Base-by-base conservation (phyloP, 2,888 invertebrate genomes). In the Spialia ferax region DNA sequence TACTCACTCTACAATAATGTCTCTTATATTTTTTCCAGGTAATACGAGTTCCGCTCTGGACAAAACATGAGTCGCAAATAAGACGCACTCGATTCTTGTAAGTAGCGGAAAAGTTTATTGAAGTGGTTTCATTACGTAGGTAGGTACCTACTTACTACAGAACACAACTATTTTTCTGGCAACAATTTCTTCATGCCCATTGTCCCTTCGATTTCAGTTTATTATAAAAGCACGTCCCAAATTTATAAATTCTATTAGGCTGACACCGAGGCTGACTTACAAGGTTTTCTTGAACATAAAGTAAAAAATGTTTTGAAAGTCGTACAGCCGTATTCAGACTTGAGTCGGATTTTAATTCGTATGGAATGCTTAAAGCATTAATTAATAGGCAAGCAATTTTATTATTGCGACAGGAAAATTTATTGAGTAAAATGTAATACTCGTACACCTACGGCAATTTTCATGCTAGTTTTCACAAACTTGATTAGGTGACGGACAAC, bases 21-120 rank as follows among this genome's bases (percentile, higher is more conserved):
- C 60, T 57, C 70, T 75, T n/a, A n/a, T 69, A 69, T 74, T 79
- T 80, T 76, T 84, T 85, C 62, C 81, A 85, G 84, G 84, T 85
- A 85, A 80, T 74, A 68, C 70, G 66, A 69, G 55, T 70, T 71
- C 69, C 68, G 66, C 69, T 63, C 64, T 69, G 54, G 70, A 42
- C 62, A 71, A 50, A 72, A 66, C 73, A 76, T 74, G 65, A 70
- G 57, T 69, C 73, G 42, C 52, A 66, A 73, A 76, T 74, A 64
- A 70, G 57, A 69, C 73, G 42, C 52, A 54, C 48, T 50, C n/a
- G 56, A 18, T 63, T 54, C 32, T 56, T 42, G 64, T 69, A 69
- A 68, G 69, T 68, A 67, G 54, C 55, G 59, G 2, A 20, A 50
- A 8, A 50, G 7, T 29, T 50, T 18, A 6, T 42, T 5, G 4